Percentiles rank a stretch among this genome's conserved stretches.
Evolutionary conservation across 1,140 invertebrate genomes (phyloP).

Genomic region (Eciton burchellii): DNA sequence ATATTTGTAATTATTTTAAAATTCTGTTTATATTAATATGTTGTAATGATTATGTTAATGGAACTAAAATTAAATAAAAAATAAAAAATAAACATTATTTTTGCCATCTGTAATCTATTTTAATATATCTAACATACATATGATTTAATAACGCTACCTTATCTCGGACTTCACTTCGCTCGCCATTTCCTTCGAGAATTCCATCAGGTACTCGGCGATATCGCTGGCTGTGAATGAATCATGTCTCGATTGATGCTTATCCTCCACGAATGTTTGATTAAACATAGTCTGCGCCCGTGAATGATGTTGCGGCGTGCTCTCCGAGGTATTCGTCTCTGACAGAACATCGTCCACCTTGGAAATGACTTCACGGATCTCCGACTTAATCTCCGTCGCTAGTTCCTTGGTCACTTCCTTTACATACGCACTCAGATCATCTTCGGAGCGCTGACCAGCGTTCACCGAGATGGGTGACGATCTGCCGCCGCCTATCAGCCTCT

Average conservation of each 20-base stretch:
- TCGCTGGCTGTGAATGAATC: constrained; percentile 90
- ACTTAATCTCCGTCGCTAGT: constrained; percentile 92
- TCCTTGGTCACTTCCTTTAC: constrained; percentile 92
- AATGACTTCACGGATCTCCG: constrained; percentile 92
- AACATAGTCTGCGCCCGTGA: constrained; percentile 44
- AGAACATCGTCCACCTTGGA: constrained; percentile 91
- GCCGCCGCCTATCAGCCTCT: constrained; percentile 79
- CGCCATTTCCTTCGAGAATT: constrained; percentile 91
- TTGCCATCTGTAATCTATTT: background rate
- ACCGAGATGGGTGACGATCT: constrained; percentile 87
- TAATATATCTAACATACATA: background rate
- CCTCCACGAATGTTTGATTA: constrained; percentile 46
- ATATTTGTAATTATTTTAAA: too few species aligned
- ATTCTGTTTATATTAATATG: too few species aligned
- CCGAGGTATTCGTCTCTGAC: constrained; percentile 86
- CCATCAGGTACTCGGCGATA: constrained; percentile 91
- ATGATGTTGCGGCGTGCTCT: constrained; percentile 81
- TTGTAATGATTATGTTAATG: too few species aligned
- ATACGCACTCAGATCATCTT: constrained; percentile 90
- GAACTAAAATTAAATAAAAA: too few species aligned
- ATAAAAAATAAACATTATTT: background rate
- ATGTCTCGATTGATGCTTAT: constrained; percentile 72
- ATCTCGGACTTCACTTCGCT: constrained; percentile 92
- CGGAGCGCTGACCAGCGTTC: constrained; percentile 86
- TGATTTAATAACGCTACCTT: constrained; percentile 84